Evolutionary conservation across 2,797 vertebrate species (phyloP).

Genomic region (Poecilia picta): DNA sequence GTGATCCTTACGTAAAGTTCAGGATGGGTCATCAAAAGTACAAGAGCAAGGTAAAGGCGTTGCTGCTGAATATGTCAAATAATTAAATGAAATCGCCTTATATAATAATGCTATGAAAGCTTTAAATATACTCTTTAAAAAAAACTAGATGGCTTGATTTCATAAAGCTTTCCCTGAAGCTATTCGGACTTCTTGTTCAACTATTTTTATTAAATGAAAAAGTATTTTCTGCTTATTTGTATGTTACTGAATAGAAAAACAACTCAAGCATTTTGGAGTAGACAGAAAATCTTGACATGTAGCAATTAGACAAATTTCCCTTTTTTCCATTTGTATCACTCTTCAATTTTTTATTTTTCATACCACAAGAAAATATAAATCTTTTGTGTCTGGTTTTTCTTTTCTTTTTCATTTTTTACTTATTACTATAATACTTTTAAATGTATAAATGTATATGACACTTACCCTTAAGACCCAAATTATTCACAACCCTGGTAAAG

Average conservation of each 20-base stretch:
- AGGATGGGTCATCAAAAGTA: conserved; percentile 95
- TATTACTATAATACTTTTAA: not conserved
- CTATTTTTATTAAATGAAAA: not conserved
- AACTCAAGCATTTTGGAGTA: not conserved
- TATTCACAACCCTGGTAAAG: not conserved
- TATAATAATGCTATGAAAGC: not conserved
- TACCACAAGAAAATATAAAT: not conserved
- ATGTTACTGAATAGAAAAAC: not conserved
- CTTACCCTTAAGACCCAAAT: not conserved
- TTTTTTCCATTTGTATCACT: not conserved
- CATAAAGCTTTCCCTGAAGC: not conserved
- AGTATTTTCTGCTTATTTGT: not conserved
- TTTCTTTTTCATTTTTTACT: not conserved
- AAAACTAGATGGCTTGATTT: not conserved
- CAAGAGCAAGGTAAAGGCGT: conserved; percentile 91
- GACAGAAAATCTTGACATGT: not conserved
- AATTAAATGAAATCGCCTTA: not conserved
- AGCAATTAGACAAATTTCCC: not conserved
- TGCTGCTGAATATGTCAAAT: not conserved
- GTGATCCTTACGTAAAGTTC: conserved; percentile 97
- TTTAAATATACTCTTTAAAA: not conserved
- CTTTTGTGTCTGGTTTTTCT: not conserved
- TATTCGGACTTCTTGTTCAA: not conserved
- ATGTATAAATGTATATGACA: not conserved
- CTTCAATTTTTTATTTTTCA: not conserved